Evolutionary conservation across 2,113 vertebrate species (phyloP).

Genomic region (Recurvirostra avosetta): DNA sequence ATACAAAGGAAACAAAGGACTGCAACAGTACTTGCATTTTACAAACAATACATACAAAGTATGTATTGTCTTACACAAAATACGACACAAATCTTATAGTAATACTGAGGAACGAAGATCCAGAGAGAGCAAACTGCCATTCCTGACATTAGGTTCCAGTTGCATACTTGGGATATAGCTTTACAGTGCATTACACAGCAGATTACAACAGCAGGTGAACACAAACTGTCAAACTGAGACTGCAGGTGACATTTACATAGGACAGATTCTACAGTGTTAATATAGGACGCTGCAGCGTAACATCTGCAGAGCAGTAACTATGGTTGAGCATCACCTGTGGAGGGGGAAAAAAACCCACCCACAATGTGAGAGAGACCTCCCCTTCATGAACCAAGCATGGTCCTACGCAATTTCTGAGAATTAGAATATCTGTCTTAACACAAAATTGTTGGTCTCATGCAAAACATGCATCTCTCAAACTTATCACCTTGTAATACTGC

Average conservation of each 20-base stretch:
- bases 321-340: neutral
- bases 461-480: neutral
- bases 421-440: neutral
- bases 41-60: neutral
- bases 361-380: too few species aligned
- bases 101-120: neutral
- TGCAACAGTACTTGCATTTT: neutral
- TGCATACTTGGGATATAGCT: neutral
- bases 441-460: neutral
- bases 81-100: accelerated
- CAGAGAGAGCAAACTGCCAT: neutral
- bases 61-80: neutral
- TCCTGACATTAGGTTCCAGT: neutral
- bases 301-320: neutral
- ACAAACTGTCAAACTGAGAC: neutral
- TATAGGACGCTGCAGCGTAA: neutral
- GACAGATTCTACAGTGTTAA: neutral
- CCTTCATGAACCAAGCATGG: neutral
- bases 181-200: neutral
- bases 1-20: neutral
- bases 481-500: neutral
- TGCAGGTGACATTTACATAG: neutral
- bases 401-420: neutral
- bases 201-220: neutral
- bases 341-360: neutral